Percentiles rank a stretch among this genome's conserved stretches.
Evolutionary conservation across 2,888 invertebrate species (phyloP).

Genomic region (Tupiocoris notatus): DNA sequence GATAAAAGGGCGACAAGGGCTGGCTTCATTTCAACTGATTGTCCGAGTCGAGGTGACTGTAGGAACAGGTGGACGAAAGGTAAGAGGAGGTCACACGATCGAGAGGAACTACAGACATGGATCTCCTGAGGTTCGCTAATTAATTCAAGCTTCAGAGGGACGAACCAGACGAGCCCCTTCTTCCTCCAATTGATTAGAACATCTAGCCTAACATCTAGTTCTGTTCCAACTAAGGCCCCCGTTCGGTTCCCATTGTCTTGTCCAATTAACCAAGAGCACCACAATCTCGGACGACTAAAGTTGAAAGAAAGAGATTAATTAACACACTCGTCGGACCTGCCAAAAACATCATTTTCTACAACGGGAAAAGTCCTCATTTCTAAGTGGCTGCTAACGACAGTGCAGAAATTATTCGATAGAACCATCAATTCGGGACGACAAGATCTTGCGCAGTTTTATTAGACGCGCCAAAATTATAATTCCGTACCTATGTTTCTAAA

Average conservation of each 20-base stretch:
- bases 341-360: not conserved
- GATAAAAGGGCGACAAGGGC: too few relatives aligned
- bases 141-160: constrained; percentile 1
- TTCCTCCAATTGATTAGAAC: constrained; percentile 1
- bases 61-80: not conserved
- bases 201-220: not conserved
- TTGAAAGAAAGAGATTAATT: constrained; percentile 4
- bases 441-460: too few relatives aligned
- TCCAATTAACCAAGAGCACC: constrained; percentile 4
- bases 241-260: not conserved
- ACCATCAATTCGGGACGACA: too few relatives aligned
- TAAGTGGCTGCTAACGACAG: too few relatives aligned
- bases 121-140: constrained; percentile 5
- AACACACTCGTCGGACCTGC: not conserved
- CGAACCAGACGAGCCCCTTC: not conserved
- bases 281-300: not conserved
- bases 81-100: not conserved
- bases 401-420: too few relatives aligned
- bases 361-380: too few relatives aligned
- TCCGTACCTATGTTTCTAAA: too few relatives aligned
- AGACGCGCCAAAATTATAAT: too few relatives aligned
- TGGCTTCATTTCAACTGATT: constrained; percentile 7
- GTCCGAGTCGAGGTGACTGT: constrained; percentile 1
- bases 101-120: constrained; percentile 4
- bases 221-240: not conserved